These are phyloP conservation scores for Diloba caeruleocephala DNA, from an alignment of 2,888 invertebrate species.

Conservation along the genomic window DNA sequence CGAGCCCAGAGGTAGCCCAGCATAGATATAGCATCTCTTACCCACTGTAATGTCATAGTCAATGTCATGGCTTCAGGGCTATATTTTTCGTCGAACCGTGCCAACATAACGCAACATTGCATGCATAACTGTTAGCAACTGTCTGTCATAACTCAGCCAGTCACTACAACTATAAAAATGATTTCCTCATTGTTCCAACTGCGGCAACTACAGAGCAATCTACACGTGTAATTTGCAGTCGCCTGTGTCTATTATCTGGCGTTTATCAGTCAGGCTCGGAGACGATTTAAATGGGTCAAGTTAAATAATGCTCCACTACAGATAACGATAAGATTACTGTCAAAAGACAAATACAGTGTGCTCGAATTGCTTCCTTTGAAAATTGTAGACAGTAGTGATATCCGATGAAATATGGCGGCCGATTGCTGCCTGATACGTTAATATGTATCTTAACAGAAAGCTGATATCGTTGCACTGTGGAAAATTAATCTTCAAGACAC, in stretches of 20 bases:
- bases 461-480: too few species aligned
- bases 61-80: too few species aligned
- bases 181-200: not conserved
- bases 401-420: not conserved
- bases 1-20: too few species aligned
- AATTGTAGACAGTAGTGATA: not conserved
- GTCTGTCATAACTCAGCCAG: too few species aligned
- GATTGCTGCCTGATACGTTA: not conserved
- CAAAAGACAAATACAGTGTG: conserved; percentile 7
- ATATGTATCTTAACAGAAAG: too few species aligned
- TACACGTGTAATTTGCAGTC: conserved; percentile 15
- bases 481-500: too few species aligned
- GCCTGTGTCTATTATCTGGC: not conserved
- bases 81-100: too few species aligned
- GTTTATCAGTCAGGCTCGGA: conserved; percentile 28
- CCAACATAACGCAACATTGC: too few species aligned
- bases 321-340: conserved; percentile 20
- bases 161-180: too few species aligned
- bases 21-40: too few species aligned
- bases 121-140: too few species aligned
- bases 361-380: conserved; percentile 6
- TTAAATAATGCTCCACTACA: conserved; percentile 34
- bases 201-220: not conserved
- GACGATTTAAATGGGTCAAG: conserved; percentile 57
- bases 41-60: too few species aligned